phyloP scores from a whole-genome alignment of 1,140 invertebrate genomes.

The Drosophila saltans region DNA sequence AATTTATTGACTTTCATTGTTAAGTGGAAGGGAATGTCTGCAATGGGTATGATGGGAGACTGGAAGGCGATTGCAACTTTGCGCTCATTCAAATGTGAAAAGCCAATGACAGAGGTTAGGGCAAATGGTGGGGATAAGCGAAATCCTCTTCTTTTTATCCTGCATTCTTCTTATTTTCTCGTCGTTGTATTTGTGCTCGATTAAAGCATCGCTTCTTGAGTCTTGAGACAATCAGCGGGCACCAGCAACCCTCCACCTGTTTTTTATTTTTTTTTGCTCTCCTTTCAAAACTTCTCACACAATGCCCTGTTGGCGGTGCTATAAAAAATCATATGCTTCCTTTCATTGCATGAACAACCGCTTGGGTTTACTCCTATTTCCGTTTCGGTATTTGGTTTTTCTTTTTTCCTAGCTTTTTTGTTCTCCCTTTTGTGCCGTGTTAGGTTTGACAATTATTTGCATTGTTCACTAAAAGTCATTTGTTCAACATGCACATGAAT shows the following conservation, averaged over 20 bases:
- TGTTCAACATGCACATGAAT: slow-evolving; percentile 78
- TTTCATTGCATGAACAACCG: slow-evolving; percentile 44
- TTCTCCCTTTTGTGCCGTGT: slow-evolving; percentile 50
- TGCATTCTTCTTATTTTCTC: slow-evolving; percentile 28
- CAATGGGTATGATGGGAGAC: background rate
- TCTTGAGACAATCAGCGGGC: slow-evolving; percentile 33
- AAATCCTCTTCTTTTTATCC: slow-evolving; percentile 36
- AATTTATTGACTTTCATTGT: slow-evolving; percentile 82
- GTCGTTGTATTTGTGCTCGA: slow-evolving; percentile 56
- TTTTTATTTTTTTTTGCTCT: background rate
- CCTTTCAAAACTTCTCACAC: slow-evolving; percentile 43
- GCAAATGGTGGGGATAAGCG: slow-evolving; percentile 36
- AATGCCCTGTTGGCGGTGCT: slow-evolving; percentile 63
- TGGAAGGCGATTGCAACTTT: slow-evolving; percentile 46
- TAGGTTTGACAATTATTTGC: slow-evolving; percentile 80
- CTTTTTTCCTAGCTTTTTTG: slow-evolving; percentile 23
- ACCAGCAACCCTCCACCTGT: slow-evolving; percentile 26
- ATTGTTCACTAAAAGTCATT: slow-evolving; percentile 74
- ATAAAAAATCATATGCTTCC: slow-evolving; percentile 76
- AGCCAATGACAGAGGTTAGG: slow-evolving; percentile 66
- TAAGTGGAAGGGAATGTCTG: slow-evolving; percentile 38
- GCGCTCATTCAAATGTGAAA: slow-evolving; percentile 79
- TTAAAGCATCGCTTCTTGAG: slow-evolving; percentile 68
- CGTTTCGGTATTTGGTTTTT: background rate
- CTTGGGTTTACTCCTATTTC: slow-evolving; percentile 17